Percentiles rank a stretch among this genome's conserved stretches.
These are phyloP conservation scores for Cyanoderma ruficeps DNA, from an alignment of 2,113 vertebrate genomes.

Conservation along the genomic window DNA sequence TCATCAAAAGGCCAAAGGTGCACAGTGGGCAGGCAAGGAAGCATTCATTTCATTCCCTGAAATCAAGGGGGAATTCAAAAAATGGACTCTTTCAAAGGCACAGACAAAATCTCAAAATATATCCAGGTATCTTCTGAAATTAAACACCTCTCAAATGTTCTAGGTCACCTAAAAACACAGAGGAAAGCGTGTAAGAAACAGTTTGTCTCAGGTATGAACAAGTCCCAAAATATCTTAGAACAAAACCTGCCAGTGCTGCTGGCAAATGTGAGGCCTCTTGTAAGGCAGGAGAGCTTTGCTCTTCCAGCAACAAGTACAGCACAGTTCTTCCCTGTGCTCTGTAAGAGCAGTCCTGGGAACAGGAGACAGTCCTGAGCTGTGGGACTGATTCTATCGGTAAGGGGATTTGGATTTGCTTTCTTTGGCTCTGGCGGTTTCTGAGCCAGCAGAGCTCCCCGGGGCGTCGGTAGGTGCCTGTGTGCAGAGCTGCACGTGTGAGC, in stretches of 20 bases:
- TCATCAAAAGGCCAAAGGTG: neutral
- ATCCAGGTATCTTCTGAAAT: slow-evolving; percentile 6
- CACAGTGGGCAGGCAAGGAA: neutral
- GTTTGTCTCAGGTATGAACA: neutral
- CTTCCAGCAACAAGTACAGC: neutral
- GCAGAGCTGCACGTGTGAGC: neutral
- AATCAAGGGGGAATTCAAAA: neutral
- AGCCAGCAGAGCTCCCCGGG: neutral
- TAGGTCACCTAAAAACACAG: neutral
- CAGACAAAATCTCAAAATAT: neutral
- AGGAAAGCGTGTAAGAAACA: neutral
- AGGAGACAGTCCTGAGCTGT: neutral
- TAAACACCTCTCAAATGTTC: neutral
- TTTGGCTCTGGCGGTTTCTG: neutral
- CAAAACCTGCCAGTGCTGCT: neutral
- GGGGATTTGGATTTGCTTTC: neutral
- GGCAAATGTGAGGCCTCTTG: neutral
- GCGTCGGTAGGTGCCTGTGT: neutral
- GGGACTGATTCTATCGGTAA: neutral
- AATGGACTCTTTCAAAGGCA: neutral
- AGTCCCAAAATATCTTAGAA: neutral
- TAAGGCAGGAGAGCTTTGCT: neutral
- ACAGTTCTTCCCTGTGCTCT: neutral
- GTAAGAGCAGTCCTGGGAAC: neutral
- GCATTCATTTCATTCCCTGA: neutral